These are phyloP conservation scores for Hirtodrosophila confusa DNA, from an alignment of 2,888 invertebrate species.

Conservation along the genomic window DNA sequence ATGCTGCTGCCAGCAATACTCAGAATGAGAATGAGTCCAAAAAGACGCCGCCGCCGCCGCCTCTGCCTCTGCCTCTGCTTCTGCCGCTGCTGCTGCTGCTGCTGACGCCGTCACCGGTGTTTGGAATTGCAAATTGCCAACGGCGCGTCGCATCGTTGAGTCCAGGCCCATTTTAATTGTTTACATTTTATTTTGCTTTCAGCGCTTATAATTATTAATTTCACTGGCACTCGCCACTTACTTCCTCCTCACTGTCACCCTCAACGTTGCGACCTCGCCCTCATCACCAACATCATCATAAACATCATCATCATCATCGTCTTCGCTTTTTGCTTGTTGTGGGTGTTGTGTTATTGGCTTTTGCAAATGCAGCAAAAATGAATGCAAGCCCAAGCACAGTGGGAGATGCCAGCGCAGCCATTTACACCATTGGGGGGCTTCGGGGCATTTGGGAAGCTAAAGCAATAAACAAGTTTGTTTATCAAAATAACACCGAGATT, in stretches of 20 bases:
- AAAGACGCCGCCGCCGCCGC: constrained; percentile 22
- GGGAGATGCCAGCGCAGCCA: constrained; percentile 60
- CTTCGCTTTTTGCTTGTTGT: constrained; percentile 48
- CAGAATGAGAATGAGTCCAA: constrained; percentile 23
- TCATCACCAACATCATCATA: constrained; percentile 5
- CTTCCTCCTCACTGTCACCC: not conserved
- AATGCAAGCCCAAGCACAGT: constrained; percentile 62
- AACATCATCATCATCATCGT: constrained; percentile 3
- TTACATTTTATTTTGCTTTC: constrained; percentile 78
- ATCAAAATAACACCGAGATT: constrained; percentile 38
- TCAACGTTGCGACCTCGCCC: constrained; percentile 6
- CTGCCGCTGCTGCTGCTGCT: constrained; percentile 2
- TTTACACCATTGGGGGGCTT: constrained; percentile 34
- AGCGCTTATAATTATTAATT: constrained; percentile 77
- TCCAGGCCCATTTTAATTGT: constrained; percentile 77
- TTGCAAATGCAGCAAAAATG: constrained; percentile 72
- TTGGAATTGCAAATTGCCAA: constrained; percentile 80
- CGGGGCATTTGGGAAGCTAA: not conserved
- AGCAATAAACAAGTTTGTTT: constrained; percentile 68
- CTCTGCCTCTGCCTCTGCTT: not conserved
- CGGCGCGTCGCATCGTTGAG: constrained; percentile 67
- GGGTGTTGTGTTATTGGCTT: constrained; percentile 78
- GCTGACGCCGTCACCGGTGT: constrained; percentile 48
- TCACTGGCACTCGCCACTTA: constrained; percentile 58
- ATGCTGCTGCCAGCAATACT: constrained; percentile 15